A percentile compares a stretch with the other conserved stretches of the same genome.
Evolutionary conservation across 2,888 invertebrate genomes (phyloP).

Genomic region (Biston stratarius): DNA sequence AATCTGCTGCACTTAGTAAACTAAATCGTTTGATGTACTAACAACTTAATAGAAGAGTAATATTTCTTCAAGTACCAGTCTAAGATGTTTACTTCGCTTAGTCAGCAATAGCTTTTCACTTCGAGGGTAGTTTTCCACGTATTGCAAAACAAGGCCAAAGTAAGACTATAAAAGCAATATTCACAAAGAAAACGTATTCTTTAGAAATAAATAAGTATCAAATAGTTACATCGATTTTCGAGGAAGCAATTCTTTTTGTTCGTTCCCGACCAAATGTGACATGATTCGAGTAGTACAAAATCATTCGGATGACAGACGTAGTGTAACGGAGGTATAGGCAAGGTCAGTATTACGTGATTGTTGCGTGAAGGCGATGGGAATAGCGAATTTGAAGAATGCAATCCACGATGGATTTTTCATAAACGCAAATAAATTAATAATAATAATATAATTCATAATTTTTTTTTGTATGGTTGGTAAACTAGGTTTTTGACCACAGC

Average conservation of each 20-base stretch:
- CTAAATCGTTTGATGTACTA: too few species aligned
- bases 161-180: slow-evolving; percentile 5
- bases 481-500: too few species aligned
- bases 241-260: slow-evolving; percentile 31
- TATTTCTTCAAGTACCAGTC: too few species aligned
- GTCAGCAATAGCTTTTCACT: too few species aligned
- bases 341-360: slow-evolving; percentile 8
- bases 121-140: neutral
- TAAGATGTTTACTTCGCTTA: too few species aligned
- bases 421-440: too few species aligned
- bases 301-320: slow-evolving; percentile 43
- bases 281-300: slow-evolving; percentile 30
- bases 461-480: too few species aligned
- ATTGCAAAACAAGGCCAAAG: neutral
- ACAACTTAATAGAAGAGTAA: too few species aligned
- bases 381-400: neutral
- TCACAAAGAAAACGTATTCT: slow-evolving; percentile 9
- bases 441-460: too few species aligned
- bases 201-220: slow-evolving; percentile 15
- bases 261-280: slow-evolving; percentile 27
- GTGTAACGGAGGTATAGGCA: slow-evolving; percentile 31
- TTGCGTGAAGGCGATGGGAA: neutral
- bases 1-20: too few species aligned
- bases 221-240: slow-evolving; percentile 26
- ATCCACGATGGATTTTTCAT: too few species aligned